Percentiles rank a stretch among this genome's conserved stretches.
phyloP scores from a whole-genome alignment of 1,140 invertebrate genomes.

The Aphaenogaster ashmeadi region DNA sequence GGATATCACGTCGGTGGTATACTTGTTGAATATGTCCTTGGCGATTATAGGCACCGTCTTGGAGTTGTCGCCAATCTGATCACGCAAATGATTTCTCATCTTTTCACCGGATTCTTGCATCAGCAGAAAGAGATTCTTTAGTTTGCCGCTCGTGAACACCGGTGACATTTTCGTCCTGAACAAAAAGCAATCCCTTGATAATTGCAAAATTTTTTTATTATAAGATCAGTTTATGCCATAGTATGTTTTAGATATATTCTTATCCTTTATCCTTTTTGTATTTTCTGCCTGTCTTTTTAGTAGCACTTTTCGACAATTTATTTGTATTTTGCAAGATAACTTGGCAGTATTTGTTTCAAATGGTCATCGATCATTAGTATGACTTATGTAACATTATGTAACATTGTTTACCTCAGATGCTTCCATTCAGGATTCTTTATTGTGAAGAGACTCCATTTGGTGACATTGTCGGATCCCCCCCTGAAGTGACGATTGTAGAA shows the following conservation, averaged over 20 bases:
- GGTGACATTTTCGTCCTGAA: slow-evolving; percentile 83
- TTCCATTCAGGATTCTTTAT: slow-evolving; percentile 83
- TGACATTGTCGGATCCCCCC: slow-evolving; percentile 79
- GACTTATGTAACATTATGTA: too few relatives aligned
- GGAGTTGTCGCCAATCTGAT: slow-evolving; percentile 27
- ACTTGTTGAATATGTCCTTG: slow-evolving; percentile 82
- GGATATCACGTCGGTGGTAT: slow-evolving; percentile 87
- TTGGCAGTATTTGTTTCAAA: too few relatives aligned
- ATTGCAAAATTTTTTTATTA: background rate
- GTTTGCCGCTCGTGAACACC: slow-evolving; percentile 86
- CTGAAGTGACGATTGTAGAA: slow-evolving; percentile 85
- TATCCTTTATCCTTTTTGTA: too few relatives aligned
- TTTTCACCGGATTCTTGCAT: slow-evolving; percentile 80
- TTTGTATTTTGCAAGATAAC: background rate
- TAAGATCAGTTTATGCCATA: too few relatives aligned
- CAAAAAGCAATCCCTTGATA: background rate
- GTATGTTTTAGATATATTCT: too few relatives aligned
- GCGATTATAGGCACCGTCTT: slow-evolving; percentile 52
- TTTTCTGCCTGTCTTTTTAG: too few relatives aligned
- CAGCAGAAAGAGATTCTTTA: slow-evolving; percentile 86
- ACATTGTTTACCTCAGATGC: slow-evolving; percentile 75
- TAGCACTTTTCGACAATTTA: too few relatives aligned
- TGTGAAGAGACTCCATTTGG: slow-evolving; percentile 81
- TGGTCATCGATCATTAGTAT: too few relatives aligned
- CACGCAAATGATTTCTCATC: slow-evolving; percentile 72